phyloP scores from a whole-genome alignment of 2,797 vertebrate genomes.

The Echiichthys vipera region DNA sequence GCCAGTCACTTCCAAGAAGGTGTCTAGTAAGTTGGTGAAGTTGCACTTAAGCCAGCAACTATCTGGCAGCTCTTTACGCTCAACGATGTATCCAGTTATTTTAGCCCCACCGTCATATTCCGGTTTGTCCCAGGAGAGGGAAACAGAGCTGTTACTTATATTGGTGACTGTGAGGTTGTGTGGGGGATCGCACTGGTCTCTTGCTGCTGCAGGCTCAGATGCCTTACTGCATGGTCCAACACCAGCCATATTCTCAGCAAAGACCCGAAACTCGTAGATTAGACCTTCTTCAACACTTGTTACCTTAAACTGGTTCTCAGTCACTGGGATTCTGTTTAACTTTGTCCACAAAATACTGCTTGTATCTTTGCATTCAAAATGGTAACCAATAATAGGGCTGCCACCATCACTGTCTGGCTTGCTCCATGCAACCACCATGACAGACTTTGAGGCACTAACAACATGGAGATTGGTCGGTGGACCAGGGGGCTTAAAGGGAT shows the following conservation, averaged over 20 bases:
- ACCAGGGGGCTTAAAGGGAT: slow-evolving; percentile 93
- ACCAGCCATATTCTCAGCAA: slow-evolving; percentile 94
- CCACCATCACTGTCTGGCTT: slow-evolving; percentile 93
- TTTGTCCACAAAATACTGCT: slow-evolving; percentile 98
- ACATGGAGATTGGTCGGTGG: slow-evolving; percentile 89
- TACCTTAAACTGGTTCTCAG: slow-evolving; percentile 92
- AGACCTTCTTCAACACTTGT: slow-evolving; percentile 93
- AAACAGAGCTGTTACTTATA: slow-evolving; percentile 94
- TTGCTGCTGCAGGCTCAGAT: slow-evolving; percentile 92
- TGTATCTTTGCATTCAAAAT: slow-evolving; percentile 95
- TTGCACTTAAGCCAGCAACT: slow-evolving; percentile 98
- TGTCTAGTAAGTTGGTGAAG: slow-evolving; percentile 94
- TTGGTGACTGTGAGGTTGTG: slow-evolving; percentile 92
- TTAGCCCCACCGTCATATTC: slow-evolving; percentile 96
- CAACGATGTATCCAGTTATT: slow-evolving; percentile 96
- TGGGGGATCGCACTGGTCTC: slow-evolving; percentile 97
- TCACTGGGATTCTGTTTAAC: slow-evolving; percentile 89
- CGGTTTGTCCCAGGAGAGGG: slow-evolving; percentile 95
- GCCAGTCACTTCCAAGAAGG: slow-evolving; percentile 92
- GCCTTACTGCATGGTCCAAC: slow-evolving; percentile 92
- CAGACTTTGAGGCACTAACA: slow-evolving; percentile 90
- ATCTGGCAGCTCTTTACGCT: slow-evolving; percentile 92
- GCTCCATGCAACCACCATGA: slow-evolving; percentile 91
- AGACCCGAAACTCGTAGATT: slow-evolving; percentile 93
- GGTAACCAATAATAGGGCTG: slow-evolving; percentile 90